These are phyloP conservation scores for Mellivora capensis DNA, from an alignment of 2,113 vertebrate genomes.

Conservation along the genomic window DNA sequence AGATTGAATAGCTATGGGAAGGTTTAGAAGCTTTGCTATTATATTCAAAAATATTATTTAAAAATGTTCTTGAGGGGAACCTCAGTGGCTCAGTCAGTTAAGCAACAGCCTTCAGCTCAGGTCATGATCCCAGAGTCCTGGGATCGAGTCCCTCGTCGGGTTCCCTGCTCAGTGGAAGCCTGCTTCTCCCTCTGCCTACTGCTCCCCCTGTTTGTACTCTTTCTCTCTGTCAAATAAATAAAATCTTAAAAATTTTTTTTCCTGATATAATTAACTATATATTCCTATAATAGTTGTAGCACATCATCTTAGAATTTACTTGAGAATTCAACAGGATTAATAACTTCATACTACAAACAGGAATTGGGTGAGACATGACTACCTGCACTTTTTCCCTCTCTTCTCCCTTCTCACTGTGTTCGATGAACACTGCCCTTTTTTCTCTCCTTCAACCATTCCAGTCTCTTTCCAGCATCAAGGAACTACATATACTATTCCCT, in stretches of 20 bases:
- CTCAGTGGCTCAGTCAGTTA: no score
- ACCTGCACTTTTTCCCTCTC: neutral
- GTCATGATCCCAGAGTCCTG: no score
- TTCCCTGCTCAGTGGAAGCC: no score
- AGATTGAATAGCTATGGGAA: neutral
- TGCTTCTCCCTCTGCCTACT: no score
- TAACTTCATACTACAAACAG: neutral
- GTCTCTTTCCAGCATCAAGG: neutral
- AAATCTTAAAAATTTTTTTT: neutral
- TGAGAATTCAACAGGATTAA: neutral
- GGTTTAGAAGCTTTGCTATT: neutral
- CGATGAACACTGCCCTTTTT: neutral
- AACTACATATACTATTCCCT: neutral
- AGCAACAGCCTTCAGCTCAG: no score
- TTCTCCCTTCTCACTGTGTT: neutral
- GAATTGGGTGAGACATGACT: neutral
- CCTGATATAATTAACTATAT: neutral
- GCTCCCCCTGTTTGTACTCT: no score
- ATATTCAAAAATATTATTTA: neutral
- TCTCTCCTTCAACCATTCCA: neutral
- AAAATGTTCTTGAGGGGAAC: neutral
- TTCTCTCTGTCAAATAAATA: no score
- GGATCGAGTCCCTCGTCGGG: no score
- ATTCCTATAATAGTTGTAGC: neutral
- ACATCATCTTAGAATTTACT: neutral